These are phyloP conservation scores for Sclerurus mexicanus DNA, from an alignment of 2,113 vertebrate genomes.

Conservation along the genomic window DNA sequence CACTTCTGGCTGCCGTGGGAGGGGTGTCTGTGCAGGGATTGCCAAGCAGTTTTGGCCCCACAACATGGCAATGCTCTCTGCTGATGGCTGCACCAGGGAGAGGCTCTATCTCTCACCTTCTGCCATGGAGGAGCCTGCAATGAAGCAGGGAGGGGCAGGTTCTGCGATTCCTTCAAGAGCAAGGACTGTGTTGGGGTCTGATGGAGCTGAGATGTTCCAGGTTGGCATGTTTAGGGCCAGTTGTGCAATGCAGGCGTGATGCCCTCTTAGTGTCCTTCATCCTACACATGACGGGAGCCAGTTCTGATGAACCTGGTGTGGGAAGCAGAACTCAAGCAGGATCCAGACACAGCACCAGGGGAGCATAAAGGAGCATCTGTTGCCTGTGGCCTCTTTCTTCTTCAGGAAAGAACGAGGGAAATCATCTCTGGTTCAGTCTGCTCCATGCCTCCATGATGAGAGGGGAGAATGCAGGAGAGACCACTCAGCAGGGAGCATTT, in stretches of 20 bases:
- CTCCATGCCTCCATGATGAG: background rate
- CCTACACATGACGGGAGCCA: background rate
- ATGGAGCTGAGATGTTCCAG: background rate
- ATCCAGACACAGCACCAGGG: background rate
- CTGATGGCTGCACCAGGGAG: background rate
- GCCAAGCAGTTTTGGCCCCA: background rate
- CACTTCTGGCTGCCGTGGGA: background rate
- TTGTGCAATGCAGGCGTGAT: background rate
- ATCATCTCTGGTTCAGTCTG: background rate
- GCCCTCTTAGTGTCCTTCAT: background rate
- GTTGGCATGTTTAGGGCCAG: background rate
- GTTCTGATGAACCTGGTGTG: rapidly evolving
- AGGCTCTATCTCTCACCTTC: background rate
- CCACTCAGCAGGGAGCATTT: background rate
- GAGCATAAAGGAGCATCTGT: background rate
- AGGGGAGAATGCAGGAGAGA: background rate
- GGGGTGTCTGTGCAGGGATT: background rate
- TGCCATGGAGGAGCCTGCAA: background rate
- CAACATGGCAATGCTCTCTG: background rate
- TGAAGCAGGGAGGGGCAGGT: background rate
- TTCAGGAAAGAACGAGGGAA: background rate
- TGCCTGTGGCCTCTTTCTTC: background rate
- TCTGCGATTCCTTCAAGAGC: background rate
- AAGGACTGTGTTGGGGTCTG: background rate
- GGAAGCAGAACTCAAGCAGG: background rate